These are phyloP conservation scores for Podarcis lilfordi DNA, from an alignment of 2,797 vertebrate genomes.

Conservation along the genomic window DNA sequence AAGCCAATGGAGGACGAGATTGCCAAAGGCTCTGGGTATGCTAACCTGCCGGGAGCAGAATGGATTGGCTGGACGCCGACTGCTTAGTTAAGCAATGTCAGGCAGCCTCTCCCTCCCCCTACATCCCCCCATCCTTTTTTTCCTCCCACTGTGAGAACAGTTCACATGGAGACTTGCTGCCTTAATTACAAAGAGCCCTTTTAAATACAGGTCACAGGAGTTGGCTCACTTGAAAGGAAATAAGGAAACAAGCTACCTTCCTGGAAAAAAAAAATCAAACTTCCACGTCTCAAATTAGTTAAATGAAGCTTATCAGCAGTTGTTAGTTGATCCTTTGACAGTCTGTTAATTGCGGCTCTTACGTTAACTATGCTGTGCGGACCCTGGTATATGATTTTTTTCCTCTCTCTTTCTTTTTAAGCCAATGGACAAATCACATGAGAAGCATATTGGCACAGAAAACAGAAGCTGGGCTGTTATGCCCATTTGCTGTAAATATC, in stretches of 20 bases:
- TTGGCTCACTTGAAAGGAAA: slow-evolving; percentile 84
- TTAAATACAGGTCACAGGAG: slow-evolving; percentile 83
- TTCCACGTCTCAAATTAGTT: slow-evolving; percentile 83
- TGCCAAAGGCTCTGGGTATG: slow-evolving; percentile 30
- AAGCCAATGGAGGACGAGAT: slow-evolving; percentile 75
- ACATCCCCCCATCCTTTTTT: background rate
- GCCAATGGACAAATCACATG: slow-evolving; percentile 12
- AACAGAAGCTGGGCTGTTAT: slow-evolving; percentile 37
- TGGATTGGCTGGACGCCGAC: slow-evolving; percentile 73
- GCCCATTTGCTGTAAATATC: slow-evolving; percentile 52
- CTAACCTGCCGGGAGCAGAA: slow-evolving; percentile 63
- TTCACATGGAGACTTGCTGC: slow-evolving; percentile 79
- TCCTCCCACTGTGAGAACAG: slow-evolving; percentile 81
- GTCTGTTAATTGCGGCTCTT: slow-evolving; percentile 80
- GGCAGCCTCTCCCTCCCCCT: slow-evolving; percentile 46
- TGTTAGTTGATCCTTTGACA: slow-evolving; percentile 81
- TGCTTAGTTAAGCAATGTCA: slow-evolving; percentile 74
- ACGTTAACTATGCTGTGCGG: slow-evolving; percentile 77
- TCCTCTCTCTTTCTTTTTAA: slow-evolving; percentile 40
- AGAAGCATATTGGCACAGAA: slow-evolving; percentile 39
- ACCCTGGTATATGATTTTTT: slow-evolving; percentile 57
- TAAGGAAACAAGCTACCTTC: slow-evolving; percentile 84
- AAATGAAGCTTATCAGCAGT: slow-evolving; percentile 84
- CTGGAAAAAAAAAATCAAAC: slow-evolving; percentile 74
- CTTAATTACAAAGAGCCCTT: slow-evolving; percentile 86